Evolutionary conservation across 2,113 vertebrate genomes (phyloP).

Genomic region (Phalacrocorax aristotelis): DNA sequence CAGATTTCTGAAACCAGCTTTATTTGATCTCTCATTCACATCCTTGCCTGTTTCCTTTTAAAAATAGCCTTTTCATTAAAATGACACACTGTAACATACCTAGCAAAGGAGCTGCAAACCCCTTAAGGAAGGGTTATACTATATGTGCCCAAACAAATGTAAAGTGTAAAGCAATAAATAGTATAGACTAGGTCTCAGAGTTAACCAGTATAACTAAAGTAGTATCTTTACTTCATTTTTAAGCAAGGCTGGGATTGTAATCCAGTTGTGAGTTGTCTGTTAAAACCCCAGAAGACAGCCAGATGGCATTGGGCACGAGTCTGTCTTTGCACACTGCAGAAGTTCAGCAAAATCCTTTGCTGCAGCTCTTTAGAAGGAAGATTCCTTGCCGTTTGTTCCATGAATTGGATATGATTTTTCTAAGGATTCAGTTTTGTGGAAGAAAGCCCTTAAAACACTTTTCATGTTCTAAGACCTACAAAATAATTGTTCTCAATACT

Average conservation of each 20-base stretch:
- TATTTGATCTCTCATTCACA: background rate
- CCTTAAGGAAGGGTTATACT: background rate
- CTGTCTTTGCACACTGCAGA: background rate
- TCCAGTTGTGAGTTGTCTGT: background rate
- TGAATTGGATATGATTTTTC: background rate
- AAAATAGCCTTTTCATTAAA: background rate
- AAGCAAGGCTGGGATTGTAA: background rate
- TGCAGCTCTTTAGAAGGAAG: background rate
- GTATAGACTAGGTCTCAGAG: background rate
- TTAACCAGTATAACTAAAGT: background rate
- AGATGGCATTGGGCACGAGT: background rate
- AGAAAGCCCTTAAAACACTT: background rate
- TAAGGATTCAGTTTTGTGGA: background rate
- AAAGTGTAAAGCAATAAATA: background rate
- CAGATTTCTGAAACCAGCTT: background rate
- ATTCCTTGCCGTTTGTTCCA: background rate
- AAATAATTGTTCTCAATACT: background rate
- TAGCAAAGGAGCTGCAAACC: background rate
- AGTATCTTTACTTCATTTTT: background rate
- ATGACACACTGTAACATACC: background rate
- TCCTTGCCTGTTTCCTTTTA: background rate
- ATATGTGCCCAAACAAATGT: background rate
- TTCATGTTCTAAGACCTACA: background rate
- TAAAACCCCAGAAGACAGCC: background rate
- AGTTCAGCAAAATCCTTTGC: background rate